Percentiles rank a stretch among this genome's conserved stretches.
Conservation (phyloP, 2,888 invertebrate species). For the Drosophila differens region DNA sequence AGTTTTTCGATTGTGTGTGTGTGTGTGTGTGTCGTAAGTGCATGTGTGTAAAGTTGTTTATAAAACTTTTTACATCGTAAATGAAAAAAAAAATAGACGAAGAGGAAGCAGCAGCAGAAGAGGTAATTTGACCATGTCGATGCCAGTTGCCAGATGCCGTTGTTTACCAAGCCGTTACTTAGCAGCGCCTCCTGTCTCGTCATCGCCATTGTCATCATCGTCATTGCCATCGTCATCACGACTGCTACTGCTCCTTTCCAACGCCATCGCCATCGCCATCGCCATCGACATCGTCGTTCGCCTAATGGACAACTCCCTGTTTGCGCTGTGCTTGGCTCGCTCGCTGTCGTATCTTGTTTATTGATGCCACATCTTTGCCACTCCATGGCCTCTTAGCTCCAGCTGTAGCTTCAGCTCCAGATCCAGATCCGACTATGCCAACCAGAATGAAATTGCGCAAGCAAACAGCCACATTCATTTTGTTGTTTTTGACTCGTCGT, state of each 20-base stretch:
- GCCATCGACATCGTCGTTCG: constrained; percentile 29
- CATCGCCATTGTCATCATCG: constrained; percentile 17
- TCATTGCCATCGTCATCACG: constrained; percentile 25
- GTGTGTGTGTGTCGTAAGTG: constrained; percentile 11
- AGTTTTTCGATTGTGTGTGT: constrained; percentile 50
- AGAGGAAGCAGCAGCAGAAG: constrained; percentile 35
- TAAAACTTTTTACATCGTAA: constrained; percentile 71
- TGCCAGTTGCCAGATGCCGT: constrained; percentile 51
- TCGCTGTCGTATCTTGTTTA: constrained; percentile 72
- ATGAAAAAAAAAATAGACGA: constrained; percentile 32
- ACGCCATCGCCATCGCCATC: constrained; percentile 37
- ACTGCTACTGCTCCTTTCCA: constrained; percentile 55
- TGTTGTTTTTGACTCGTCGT: constrained; percentile 10
- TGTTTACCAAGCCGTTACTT: constrained; percentile 79
- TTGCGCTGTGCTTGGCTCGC: constrained; percentile 50
- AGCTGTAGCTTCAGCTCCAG: constrained; percentile 10
- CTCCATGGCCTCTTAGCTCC: constrained; percentile 29
- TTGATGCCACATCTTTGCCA: constrained; percentile 66
- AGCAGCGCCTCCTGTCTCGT: constrained; percentile 32
- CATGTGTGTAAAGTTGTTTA: constrained; percentile 73
- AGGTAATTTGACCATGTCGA: constrained; percentile 77
- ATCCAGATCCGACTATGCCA: constrained; percentile 23
- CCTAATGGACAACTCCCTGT: constrained; percentile 64
- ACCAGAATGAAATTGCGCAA: constrained; percentile 61
- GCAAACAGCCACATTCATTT: constrained; percentile 64